A percentile compares a stretch with the other conserved stretches of the same genome.
phyloP scores from a whole-genome alignment of 2,113 vertebrate genomes.

The Etheostoma cragini region DNA sequence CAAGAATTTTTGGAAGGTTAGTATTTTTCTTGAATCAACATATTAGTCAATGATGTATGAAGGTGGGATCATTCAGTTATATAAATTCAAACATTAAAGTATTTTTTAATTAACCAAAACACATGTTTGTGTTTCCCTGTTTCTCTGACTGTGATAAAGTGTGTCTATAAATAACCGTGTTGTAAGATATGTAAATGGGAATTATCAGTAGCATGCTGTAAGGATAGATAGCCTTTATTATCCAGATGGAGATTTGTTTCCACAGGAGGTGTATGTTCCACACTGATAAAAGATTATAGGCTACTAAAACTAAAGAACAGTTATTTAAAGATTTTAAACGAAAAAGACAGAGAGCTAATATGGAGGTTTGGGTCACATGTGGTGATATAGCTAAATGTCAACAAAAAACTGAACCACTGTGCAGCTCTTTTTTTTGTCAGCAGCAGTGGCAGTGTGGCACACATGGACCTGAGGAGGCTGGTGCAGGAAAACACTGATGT shows the following conservation, averaged over 20 bases:
- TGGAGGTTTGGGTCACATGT: not conserved
- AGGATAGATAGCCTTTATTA: not conserved
- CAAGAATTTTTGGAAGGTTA: not conserved
- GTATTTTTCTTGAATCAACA: not conserved
- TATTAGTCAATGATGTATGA: not conserved
- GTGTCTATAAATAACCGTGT: not conserved
- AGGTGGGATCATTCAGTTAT: not conserved
- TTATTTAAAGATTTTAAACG: not conserved
- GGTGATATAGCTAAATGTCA: not conserved
- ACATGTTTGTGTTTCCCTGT: not conserved
- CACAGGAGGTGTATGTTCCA: not conserved
- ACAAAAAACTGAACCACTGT: not conserved
- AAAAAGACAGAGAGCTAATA: not conserved
- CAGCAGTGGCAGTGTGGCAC: not conserved
- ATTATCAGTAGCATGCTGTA: not conserved
- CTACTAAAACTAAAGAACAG: not conserved
- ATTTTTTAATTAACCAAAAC: not conserved
- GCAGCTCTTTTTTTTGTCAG: not conserved
- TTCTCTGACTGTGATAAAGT: not conserved
- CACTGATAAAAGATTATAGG: too few species aligned
- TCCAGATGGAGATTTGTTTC: conserved; percentile 5
- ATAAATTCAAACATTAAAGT: conserved; percentile 10
- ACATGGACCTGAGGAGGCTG: conserved; percentile 1
- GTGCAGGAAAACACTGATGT: conserved; percentile 2
- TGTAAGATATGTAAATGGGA: not conserved